Percentiles rank a stretch among this genome's conserved stretches.
These are phyloP conservation scores for Drosophila ochracea DNA, from an alignment of 2,888 invertebrate species.

Conservation along the genomic window DNA sequence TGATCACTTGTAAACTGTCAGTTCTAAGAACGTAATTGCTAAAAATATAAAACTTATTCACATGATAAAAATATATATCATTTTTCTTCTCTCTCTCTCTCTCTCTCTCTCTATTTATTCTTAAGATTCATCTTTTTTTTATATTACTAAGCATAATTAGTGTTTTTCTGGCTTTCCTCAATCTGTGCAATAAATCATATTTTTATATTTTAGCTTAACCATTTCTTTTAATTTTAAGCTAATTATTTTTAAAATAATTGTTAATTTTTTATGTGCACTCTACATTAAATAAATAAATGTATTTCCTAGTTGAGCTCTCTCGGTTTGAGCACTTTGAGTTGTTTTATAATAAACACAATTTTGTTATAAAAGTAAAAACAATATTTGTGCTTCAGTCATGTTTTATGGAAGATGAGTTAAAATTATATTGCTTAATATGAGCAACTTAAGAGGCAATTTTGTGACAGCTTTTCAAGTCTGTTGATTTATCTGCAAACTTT, in stretches of 20 bases:
- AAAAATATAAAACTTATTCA: neutral
- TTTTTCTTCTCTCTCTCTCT: neutral
- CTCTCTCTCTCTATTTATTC: neutral
- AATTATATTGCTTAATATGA: neutral
- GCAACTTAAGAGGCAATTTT: neutral
- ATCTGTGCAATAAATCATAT: neutral
- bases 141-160: neutral
- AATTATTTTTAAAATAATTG: neutral
- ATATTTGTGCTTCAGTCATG: neutral
- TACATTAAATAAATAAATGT: neutral
- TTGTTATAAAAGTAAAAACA: neutral
- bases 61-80: neutral
- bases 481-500: slow-evolving; percentile 1
- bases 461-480: slow-evolving; percentile 1
- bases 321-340: neutral
- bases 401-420: neutral
- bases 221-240: neutral
- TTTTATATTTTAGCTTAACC: neutral
- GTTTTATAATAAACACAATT: neutral
- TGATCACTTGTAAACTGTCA: neutral
- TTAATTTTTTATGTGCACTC: neutral
- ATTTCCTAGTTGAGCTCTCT: neutral
- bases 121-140: too few species aligned
- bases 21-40: neutral
- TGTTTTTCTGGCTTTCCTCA: neutral